phyloP scores from a whole-genome alignment of 2,113 vertebrate species.

The Uria aalge region DNA sequence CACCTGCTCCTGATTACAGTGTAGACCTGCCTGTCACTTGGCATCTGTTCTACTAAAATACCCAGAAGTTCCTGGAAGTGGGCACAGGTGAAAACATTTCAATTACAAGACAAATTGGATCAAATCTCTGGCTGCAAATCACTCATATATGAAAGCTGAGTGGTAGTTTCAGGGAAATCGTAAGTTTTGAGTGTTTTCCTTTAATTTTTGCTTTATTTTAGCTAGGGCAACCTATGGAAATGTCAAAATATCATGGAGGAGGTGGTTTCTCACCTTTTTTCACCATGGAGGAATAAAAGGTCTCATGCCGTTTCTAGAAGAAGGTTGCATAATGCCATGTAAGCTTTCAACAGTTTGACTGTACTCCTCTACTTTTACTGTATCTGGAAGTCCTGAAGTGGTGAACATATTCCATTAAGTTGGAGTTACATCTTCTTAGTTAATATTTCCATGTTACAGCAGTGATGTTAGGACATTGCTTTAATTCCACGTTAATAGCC shows the following conservation, averaged over 20 bases:
- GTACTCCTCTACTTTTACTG: background rate
- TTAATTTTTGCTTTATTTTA: background rate
- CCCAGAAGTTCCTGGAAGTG: background rate
- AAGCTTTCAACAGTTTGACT: background rate
- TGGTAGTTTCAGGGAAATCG: background rate
- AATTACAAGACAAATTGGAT: background rate
- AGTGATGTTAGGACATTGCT: background rate
- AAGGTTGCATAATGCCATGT: background rate
- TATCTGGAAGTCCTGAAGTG: background rate
- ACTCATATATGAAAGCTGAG: background rate
- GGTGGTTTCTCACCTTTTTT: background rate
- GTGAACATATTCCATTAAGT: background rate
- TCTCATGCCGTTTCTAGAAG: background rate
- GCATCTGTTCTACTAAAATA: background rate
- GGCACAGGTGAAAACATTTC: background rate
- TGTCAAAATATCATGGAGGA: background rate
- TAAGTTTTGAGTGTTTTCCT: background rate
- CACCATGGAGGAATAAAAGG: background rate
- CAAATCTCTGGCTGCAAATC: background rate
- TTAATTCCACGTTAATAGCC: background rate
- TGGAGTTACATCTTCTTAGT: background rate
- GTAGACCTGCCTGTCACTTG: background rate
- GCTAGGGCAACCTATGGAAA: background rate
- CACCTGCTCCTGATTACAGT: background rate
- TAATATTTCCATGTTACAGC: background rate